Evolutionary conservation across 2,888 invertebrate genomes (phyloP), one percentile per base, ranked within the genome.

Genomic region (Prenolepis imparis): DNA sequence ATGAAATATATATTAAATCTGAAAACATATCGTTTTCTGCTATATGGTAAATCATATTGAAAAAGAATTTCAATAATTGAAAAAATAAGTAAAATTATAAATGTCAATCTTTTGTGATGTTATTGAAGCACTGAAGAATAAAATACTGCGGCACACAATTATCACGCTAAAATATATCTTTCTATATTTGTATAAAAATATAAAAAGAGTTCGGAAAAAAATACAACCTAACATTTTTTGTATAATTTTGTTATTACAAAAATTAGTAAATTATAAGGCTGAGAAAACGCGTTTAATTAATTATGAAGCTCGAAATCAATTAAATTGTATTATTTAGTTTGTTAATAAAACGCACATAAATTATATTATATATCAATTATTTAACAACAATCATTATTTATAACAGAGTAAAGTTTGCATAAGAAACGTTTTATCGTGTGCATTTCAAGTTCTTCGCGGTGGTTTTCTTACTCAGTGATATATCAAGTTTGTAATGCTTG

Each of bases 401-500:
- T 1, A 18, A 32, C 9, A 9, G 4, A 63, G 18, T 41, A 44
- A 18, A 2, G 5, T 41, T 41, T 55, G 12, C 12, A 12, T 36
- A 18, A 41, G 28, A 28, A 67, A n/a, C 55, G 5, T 55, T 77
- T 77, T 2, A 21, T 36, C 18, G 11, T n/a, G 12, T 32, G n/a
- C 18, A 78, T 18, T 67, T 44, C 21, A 32, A 78, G 12, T 36
- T 59, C 36, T 24, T 59, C 5, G 77, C 55, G 41, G 32, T 21
- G n/a, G 39, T 77, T 67, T 77, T 28, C 28, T 67, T 67, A 61
- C n/a, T 57, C 77, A 57, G 21, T n/a, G n/a, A 77, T 77, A 57
- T 67, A 52, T 80, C 78, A 59, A 59, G 68, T 80, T 80, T 61
- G 59, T 70, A 70, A 70, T 48, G 44, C 44, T 70, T 18, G 68